Evolutionary conservation across 37 sponge, comb jelly and placozoan genomes (phyloP), one percentile per base, ranked within the genome.

Genomic region (Amphimedon queenslandica): DNA sequence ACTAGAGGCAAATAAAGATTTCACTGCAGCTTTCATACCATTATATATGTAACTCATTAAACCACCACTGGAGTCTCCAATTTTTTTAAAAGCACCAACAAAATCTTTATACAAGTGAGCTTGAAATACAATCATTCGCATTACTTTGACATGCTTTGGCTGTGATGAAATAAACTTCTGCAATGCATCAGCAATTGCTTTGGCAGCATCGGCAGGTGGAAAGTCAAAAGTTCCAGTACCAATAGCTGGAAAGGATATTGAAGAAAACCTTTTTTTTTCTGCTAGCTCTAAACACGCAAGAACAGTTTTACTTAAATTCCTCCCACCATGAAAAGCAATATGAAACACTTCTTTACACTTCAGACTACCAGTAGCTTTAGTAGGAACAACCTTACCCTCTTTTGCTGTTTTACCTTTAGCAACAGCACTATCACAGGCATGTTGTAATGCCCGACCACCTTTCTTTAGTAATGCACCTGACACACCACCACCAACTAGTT

Each of bases 191-290:
- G 33, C 53, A 40, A 87, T 71, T 16, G 42, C 67, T 25, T 40
- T 55, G 4, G 87, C 87, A 64, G 77, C 76, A n/a, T 42, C 41
- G 2, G 63, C 57, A 43, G 81, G 58, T 34, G 76, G 27, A 25
- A 36, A 77, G 27, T 55, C 60, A 58, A 71, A 37, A 16, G 16
- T 30, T 21, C 82, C 88, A 55, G 82, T 87, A 1, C 78, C 82
- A 67, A 87, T 77, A 40, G 78, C 88, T 39, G 88, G 82, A 23
- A 81, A 66, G 18, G 88, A 64, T 37, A 87, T 77, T 3, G 88
- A 87, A 3, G 57, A 47, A 34, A 42, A 55, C 21, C 63, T 66
- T 2, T 38, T 33, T 1, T 47, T 23, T 16, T 75, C 75, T 36
- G 83, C 79, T 64, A 55, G 31, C 8, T 88, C 31, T 1, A 88